Conservation (phyloP, 2,113 vertebrate genomes). For the Centropristis striata region DNA sequence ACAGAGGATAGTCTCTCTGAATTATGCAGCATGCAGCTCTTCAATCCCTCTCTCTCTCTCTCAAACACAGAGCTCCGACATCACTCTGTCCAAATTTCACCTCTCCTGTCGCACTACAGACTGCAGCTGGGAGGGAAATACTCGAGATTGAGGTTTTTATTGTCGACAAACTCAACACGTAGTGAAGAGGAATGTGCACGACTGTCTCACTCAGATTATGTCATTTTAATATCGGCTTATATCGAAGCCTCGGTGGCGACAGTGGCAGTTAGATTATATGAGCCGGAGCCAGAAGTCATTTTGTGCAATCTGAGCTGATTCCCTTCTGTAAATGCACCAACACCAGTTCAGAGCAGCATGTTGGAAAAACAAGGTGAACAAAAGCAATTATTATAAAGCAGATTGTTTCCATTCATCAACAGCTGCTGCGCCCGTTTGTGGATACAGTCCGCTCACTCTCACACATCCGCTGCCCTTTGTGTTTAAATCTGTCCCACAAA, state of each 20-base stretch:
- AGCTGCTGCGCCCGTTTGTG: conserved; percentile 52
- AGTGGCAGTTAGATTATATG: too few relatives aligned
- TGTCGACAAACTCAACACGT: conserved; percentile 21
- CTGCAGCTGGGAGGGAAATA: conserved; percentile 31
- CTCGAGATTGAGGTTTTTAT: neutral
- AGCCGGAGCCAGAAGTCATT: conserved; percentile 21
- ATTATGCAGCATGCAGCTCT: conserved; percentile 57
- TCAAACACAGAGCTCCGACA: conserved; percentile 35
- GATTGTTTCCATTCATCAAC: conserved; percentile 54
- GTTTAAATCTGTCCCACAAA: conserved; percentile 70
- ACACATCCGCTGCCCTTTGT: conserved; percentile 65
- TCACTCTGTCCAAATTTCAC: conserved; percentile 23
- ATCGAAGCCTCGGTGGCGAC: conserved; percentile 33
- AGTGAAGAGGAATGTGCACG: conserved; percentile 18
- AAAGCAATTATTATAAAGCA: conserved; percentile 57
- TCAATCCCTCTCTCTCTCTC: conserved; percentile 38
- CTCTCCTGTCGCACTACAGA: conserved; percentile 10
- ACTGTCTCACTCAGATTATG: conserved; percentile 25
- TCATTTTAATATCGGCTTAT: conserved; percentile 41
- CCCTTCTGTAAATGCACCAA: conserved; percentile 12
- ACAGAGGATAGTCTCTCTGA: conserved; percentile 54
- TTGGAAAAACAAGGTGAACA: conserved; percentile 29
- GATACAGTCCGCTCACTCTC: conserved; percentile 46
- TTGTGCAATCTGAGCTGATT: conserved; percentile 17
- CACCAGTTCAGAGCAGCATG: conserved; percentile 17